A percentile compares a stretch with the other conserved stretches of the same genome.
Evolutionary conservation across 1,140 invertebrate species (phyloP).

Genomic region (Drosophila albomicans): DNA sequence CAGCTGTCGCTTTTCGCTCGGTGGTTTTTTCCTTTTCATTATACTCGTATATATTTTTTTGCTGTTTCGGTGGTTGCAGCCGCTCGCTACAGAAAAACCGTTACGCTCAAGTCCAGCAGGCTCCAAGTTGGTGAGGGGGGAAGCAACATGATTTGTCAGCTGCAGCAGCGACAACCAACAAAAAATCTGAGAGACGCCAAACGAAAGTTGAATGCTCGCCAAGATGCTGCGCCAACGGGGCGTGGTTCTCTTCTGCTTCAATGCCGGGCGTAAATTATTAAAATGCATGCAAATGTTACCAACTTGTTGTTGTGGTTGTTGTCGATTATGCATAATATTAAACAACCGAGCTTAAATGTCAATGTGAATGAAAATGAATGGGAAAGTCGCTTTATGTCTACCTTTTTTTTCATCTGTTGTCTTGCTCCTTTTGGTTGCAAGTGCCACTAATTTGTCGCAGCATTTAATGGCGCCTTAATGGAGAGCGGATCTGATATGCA

Average conservation of each 20-base stretch:
- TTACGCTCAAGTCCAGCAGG: conserved; percentile 24
- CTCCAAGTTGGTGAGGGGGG: conserved; percentile 8
- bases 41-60: not conserved
- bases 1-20: conserved; percentile 69
- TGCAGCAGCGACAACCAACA: not conserved
- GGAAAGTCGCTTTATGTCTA: conserved; percentile 36
- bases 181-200: not conserved
- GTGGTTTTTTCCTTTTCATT: not conserved
- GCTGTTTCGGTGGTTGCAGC: conserved; percentile 28
- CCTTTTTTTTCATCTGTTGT: not conserved
- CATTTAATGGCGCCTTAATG: conserved; percentile 47
- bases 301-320: conserved; percentile 3
- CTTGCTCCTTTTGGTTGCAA: conserved; percentile 15
- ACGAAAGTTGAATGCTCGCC: conserved; percentile 22
- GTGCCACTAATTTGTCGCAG: conserved; percentile 46
- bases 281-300: conserved; percentile 36
- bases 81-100: conserved; percentile 25
- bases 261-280: conserved; percentile 34
- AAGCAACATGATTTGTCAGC: conserved; percentile 18
- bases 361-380: conserved; percentile 34
- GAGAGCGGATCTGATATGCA: conserved; percentile 41
- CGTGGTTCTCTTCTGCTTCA: not conserved
- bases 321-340: conserved; percentile 9
- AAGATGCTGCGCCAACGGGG: not conserved
- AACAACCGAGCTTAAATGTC: conserved; percentile 24